These are phyloP conservation scores for Geopemphigus sp. DNA, from an alignment of 1,140 invertebrate genomes.

Conservation along the genomic window DNA sequence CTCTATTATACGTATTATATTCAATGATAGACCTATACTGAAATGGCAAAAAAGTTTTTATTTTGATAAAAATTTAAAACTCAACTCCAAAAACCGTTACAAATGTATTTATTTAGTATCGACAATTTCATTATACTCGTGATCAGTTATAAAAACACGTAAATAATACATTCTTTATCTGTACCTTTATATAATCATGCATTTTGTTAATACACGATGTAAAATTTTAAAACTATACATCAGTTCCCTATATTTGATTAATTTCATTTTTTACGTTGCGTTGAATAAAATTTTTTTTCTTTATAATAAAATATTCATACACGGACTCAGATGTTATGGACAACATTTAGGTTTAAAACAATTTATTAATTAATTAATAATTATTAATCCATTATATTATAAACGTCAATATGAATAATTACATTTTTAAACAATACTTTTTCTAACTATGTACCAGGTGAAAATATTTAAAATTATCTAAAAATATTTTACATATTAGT, in stretches of 20 bases:
- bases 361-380: too few species aligned
- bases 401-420: conserved; percentile 8
- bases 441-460: too few species aligned
- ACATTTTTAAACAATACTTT: not conserved
- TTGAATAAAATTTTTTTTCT: not conserved
- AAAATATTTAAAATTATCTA: not conserved
- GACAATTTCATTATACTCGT: not conserved
- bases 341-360: not conserved
- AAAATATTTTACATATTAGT: not conserved
- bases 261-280: not conserved
- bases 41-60: too few species aligned
- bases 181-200: not conserved
- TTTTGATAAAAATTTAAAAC: too few species aligned
- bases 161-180: not conserved
- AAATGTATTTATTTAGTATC: not conserved
- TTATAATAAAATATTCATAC: conserved; percentile 15
- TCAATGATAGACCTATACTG: too few species aligned
- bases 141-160: not conserved
- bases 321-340: not conserved
- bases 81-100: too few species aligned
- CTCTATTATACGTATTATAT: too few species aligned
- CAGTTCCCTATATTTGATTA: not conserved
- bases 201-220: not conserved
- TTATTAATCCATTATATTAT: not conserved
- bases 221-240: conserved; percentile 6